These are phyloP conservation scores for Platycercus adscitus DNA, from an alignment of 2,113 vertebrate species.

Conservation along the genomic window DNA sequence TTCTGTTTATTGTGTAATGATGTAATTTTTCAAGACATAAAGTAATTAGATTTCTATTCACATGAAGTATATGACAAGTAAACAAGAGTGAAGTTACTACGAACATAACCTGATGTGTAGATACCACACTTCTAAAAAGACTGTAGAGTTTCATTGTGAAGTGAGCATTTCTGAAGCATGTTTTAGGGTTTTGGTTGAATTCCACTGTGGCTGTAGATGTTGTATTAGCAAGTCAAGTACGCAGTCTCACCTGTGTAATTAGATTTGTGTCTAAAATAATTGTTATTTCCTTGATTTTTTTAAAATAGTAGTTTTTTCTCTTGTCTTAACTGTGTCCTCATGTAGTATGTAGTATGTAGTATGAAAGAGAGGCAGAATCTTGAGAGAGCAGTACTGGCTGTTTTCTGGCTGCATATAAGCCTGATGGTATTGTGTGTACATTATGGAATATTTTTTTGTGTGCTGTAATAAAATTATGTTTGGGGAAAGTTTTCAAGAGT, in stretches of 20 bases:
- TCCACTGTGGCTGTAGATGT: neutral
- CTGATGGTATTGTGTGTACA: neutral
- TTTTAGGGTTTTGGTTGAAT: conserved; percentile 4
- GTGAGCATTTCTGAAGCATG: neutral
- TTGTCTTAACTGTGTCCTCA: neutral
- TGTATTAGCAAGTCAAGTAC: neutral
- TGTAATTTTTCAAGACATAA: conserved; percentile 68
- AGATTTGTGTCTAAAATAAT: conserved; percentile 18
- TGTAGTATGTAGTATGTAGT: neutral
- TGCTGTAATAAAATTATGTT: neutral
- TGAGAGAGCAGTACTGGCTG: neutral
- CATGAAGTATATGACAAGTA: conserved; percentile 46
- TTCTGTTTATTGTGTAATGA: conserved; percentile 64
- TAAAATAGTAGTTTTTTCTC: neutral
- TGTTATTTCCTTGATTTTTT: neutral
- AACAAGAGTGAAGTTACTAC: conserved; percentile 38
- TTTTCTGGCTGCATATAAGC: neutral
- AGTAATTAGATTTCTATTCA: conserved; percentile 72
- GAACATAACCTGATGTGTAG: conserved; percentile 50
- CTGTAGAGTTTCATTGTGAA: conserved; percentile 12
- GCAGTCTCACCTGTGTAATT: neutral
- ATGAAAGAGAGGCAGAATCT: neutral
- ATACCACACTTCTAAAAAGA: conserved; percentile 57
- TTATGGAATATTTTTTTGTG: neutral
- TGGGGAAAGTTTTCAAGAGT: neutral